These are phyloP conservation scores for Drosophila acutilabella DNA, from an alignment of 2,888 invertebrate species.

Conservation along the genomic window DNA sequence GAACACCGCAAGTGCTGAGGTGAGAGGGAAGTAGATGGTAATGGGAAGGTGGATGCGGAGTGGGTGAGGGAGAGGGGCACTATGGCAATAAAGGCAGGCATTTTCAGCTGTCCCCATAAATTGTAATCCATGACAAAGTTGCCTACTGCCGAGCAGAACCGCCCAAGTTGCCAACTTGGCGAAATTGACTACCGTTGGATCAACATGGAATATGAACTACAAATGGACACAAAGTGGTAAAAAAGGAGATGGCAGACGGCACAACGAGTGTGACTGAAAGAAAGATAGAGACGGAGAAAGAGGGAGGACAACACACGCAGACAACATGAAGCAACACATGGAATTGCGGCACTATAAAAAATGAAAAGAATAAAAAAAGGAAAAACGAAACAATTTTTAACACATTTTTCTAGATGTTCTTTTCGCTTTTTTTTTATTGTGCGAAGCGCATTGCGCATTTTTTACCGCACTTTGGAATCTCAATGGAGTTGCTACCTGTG, in stretches of 20 bases:
- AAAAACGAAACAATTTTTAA: conserved; percentile 58
- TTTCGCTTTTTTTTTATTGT: conserved; percentile 27
- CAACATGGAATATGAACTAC: conserved; percentile 66
- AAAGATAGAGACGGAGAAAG: not conserved
- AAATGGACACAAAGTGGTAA: conserved; percentile 55
- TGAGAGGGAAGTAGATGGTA: too few species aligned
- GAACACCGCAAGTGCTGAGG: not conserved
- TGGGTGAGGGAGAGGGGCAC: not conserved
- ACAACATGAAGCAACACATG: conserved; percentile 8
- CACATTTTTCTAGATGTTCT: conserved; percentile 62
- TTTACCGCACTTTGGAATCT: conserved; percentile 34
- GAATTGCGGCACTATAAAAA: conserved; percentile 6
- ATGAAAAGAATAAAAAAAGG: conserved; percentile 19
- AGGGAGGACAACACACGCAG: not conserved
- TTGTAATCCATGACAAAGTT: conserved; percentile 71
- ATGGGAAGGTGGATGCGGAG: not conserved
- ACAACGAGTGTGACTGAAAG: conserved; percentile 1
- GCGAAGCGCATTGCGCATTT: conserved; percentile 41
- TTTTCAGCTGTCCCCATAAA: conserved; percentile 62
- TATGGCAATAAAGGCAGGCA: conserved; percentile 40
- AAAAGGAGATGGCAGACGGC: not conserved
- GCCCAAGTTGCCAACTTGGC: conserved; percentile 57
- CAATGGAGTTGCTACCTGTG: conserved; percentile 31
- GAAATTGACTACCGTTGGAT: conserved; percentile 66
- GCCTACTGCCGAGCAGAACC: conserved; percentile 60